Base-by-base conservation (phyloP, 2,113 vertebrate species). In the Quiscalus mexicanus region DNA sequence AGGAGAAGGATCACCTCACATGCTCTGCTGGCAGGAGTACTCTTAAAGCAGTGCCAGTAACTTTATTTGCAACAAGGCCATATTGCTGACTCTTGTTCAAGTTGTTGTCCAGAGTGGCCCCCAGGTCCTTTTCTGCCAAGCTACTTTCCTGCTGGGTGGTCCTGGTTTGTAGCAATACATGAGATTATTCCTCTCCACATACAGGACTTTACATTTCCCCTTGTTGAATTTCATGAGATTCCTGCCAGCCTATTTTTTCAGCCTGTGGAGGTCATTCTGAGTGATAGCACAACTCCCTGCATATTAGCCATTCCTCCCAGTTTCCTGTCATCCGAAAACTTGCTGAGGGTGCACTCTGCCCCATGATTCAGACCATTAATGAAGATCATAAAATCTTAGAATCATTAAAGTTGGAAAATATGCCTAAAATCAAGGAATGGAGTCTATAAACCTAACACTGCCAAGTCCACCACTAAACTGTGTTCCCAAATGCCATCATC, bases 21-120 rank as follows among this genome's bases (percentile, higher is more conserved):
- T 2, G 2, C 44, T 25, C 39, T 69, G 15, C 44, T 35, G 31
- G 8, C 27, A 78, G 17, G 8, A 28, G 15, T 42, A 21, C 6
- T 60, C 7, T 35, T 71, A 75, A n/a, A 62, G 8, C 4, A 62
- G 2, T 12, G 4, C 8, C 2, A 3, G 33, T n/a, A 47, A 10
- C 16, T 55, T 50, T 59, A 31, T 80, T 80, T 84, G n/a, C 10
- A 41, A 4, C 4, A 15, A 31, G 17, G 30, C 3, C 11, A 64
- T 9, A 15, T 44, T 63, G 5, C 11, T 80, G 63, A 31, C 23
- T 84, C 20, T 27, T 21, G 18, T 42, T 47, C 7, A 47, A 44
- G 24, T 11, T 65, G 5, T 4, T 55, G 23, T 47, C 27, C 47
- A 84, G 3, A 0, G 5, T 5, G 15, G 33, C 2, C 1, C 4